Base-by-base conservation (phyloP, 2,113 vertebrate species). In the Nothocercus nigrocapillus region DNA sequence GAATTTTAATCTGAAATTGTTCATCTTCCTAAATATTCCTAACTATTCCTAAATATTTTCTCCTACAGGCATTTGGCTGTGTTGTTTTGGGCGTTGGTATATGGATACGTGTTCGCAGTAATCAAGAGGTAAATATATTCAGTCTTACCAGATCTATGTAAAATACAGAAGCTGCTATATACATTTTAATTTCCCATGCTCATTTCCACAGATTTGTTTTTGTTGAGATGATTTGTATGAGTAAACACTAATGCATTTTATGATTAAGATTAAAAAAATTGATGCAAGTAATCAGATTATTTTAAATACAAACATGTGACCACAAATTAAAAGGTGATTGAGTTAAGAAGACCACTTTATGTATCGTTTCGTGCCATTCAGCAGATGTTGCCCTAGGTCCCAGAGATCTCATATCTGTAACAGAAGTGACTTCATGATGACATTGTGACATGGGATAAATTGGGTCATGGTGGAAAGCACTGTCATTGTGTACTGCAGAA, bases 31-130 rank as follows among this genome's bases (percentile, higher is more conserved):
- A 78, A 93, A 45, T 56, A 44, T 59, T 78, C 36, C 81, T 44
- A 44, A 44, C 76, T 80, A 21, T 86, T 92, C 36, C 81, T 44
- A 44, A 44, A 79, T 80, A 21, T 86, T 92, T 85, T 88, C 32
- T 77, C 27, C 72, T 92, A 12, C 94, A 99, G 99, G 13, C 99
- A 17, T 98, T 98, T 89, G 99, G 99, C 11, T 97, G 94, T 19
- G 5, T 98, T 85, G 98, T 99, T 95, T 95, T 99, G 64, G 98
- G 92, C 32, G 47, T 98, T 32, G 98, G 98, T 73, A 97, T 99
- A 96, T 99, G 98, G 98, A 66, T 99, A 32, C 98, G 97, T 93
- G 98, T 98, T 45, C 95, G 14, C 93, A 97, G 69, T 27, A 9
- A 3, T 49, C 89, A 94, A 44, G 40, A 97, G 95, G 98, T 98